Conservation (phyloP, 2,888 invertebrate genomes). For the Diadegma fenestrale region DNA sequence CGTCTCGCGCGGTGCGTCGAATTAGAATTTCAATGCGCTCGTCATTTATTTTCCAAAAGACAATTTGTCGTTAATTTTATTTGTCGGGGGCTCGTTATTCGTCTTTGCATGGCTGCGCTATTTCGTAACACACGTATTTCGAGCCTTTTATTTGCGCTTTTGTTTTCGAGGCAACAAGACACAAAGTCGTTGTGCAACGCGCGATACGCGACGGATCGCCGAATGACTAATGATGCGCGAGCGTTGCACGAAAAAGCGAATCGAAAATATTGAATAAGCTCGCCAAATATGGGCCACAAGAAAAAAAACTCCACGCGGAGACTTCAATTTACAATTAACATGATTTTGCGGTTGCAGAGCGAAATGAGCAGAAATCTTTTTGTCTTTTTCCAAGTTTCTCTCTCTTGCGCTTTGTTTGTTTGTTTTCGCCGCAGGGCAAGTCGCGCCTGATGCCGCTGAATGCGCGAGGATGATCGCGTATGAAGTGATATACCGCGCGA, state of each 20-base stretch:
- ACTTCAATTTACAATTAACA: conserved; percentile 40
- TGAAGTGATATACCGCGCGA: conserved; percentile 68
- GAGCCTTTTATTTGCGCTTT: background rate
- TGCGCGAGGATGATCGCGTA: conserved; percentile 55
- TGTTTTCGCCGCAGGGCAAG: conserved; percentile 17
- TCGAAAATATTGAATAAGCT: conserved; percentile 15
- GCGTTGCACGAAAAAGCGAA: background rate
- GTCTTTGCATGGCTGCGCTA: background rate
- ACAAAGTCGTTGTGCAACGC: background rate
- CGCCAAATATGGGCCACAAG: conserved; percentile 4
- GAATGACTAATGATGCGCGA: conserved; percentile 8
- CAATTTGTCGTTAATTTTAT: background rate
- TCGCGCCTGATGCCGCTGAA: background rate
- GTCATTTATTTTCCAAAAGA: too few relatives aligned
- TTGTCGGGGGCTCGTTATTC: background rate
- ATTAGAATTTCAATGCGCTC: background rate
- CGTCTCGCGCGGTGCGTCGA: background rate
- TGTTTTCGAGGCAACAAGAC: background rate
- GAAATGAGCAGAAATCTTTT: background rate
- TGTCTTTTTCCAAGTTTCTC: background rate
- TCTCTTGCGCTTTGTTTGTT: background rate
- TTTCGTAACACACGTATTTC: background rate
- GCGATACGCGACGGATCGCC: background rate
- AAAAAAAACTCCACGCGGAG: background rate
- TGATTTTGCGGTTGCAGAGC: conserved; percentile 26